Evolutionary conservation across 23 tunicate species (phyloP).

Genomic region (Trididemnum miniatum): DNA sequence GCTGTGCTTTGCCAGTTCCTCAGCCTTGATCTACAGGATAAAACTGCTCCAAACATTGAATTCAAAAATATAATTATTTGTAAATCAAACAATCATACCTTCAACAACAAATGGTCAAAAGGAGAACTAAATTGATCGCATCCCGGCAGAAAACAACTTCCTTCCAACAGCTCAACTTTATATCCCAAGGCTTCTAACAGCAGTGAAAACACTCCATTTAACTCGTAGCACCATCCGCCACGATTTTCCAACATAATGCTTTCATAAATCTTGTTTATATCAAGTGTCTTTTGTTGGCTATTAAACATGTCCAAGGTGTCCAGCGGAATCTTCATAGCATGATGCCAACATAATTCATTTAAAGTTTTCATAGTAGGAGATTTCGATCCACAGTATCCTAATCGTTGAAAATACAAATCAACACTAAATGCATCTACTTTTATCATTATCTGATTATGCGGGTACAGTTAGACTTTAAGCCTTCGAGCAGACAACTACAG

Average conservation of each 20-base stretch:
- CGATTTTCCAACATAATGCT: constrained; percentile 29
- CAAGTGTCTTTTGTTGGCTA: constrained; percentile 23
- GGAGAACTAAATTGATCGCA: constrained; percentile 13
- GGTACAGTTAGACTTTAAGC: too few relatives aligned
- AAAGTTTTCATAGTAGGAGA: constrained; percentile 39
- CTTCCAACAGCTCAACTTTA: constrained; percentile 48
- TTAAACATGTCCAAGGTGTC: constrained; percentile 72
- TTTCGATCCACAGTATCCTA: constrained; percentile 21
- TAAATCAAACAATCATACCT: too few relatives aligned
- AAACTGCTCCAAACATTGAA: too few relatives aligned
- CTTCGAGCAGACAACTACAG: too few relatives aligned
- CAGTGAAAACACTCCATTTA: constrained; percentile 47
- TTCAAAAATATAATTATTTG: too few relatives aligned
- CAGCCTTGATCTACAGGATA: too few relatives aligned
- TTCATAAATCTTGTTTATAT: constrained; percentile 43
- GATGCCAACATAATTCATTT: constrained; percentile 39
- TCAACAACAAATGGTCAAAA: constrained; percentile 32
- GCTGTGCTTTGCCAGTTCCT: too few relatives aligned
- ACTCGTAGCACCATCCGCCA: constrained; percentile 77
- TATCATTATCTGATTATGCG: too few relatives aligned
- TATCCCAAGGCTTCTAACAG: constrained; percentile 44
- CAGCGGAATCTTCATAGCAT: constrained; percentile 33
- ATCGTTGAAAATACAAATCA: constrained; percentile 39
- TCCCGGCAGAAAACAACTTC: constrained; percentile 11
- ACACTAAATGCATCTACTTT: too few relatives aligned